Evolutionary conservation across 2,888 invertebrate species (phyloP).

Genomic region (Heliconius ismenius): DNA sequence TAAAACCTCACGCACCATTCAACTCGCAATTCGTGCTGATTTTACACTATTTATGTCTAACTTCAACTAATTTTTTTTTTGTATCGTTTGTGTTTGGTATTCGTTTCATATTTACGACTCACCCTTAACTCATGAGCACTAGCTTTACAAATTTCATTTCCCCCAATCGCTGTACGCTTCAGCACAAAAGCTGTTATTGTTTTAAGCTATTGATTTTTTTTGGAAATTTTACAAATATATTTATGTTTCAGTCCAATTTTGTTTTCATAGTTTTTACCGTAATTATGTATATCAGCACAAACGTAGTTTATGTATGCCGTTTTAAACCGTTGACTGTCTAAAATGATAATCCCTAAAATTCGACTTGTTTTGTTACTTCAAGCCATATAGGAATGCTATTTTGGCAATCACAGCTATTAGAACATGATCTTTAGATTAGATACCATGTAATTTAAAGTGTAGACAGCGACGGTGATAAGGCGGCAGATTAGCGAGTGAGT

Average conservation of each 20-base stretch:
- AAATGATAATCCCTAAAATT: neutral
- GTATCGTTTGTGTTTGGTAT: conserved; percentile 1
- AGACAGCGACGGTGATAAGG: conserved; percentile 55
- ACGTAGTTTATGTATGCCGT: conserved; percentile 58
- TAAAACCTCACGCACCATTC: conserved; percentile 38
- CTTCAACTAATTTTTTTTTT: neutral
- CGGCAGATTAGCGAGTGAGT: conserved; percentile 66
- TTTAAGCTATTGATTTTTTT: conserved; percentile 45
- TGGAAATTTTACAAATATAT: conserved; percentile 55
- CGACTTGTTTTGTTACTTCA: neutral
- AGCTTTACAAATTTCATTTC: conserved; percentile 21
- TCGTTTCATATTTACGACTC: neutral
- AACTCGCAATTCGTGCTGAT: conserved; percentile 40
- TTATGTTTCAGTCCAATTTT: conserved; percentile 52
- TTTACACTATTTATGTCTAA: neutral
- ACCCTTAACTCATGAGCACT: neutral
- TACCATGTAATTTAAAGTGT: conserved; percentile 17
- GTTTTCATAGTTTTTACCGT: conserved; percentile 56
- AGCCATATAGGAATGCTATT: neutral
- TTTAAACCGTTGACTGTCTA: conserved; percentile 60
- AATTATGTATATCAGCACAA: conserved; percentile 58
- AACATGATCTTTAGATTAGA: neutral
- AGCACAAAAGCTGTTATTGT: conserved; percentile 36
- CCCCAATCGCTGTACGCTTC: conserved; percentile 33
- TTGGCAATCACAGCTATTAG: neutral